A percentile compares a stretch with the other conserved stretches of the same genome.
phyloP scores from a whole-genome alignment of 2,113 vertebrate genomes.

The Oplegnathus fasciatus region DNA sequence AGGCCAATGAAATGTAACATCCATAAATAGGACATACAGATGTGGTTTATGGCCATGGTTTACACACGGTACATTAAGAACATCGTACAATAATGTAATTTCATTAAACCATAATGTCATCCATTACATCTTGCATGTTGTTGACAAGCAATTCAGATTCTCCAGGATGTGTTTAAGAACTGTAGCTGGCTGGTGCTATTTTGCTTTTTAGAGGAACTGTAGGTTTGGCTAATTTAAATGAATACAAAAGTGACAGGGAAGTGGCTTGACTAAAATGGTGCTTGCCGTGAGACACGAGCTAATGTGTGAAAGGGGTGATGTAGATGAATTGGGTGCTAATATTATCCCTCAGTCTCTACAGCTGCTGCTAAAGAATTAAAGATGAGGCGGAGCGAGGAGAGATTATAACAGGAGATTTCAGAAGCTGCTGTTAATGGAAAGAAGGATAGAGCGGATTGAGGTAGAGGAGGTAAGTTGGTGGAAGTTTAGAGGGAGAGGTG shows the following conservation, averaged over 20 bases:
- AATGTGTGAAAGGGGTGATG: slow-evolving; percentile 28
- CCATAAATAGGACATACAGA: background rate
- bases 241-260: slow-evolving; percentile 32
- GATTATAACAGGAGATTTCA: slow-evolving; percentile 42
- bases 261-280: slow-evolving; percentile 26
- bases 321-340: slow-evolving; percentile 62
- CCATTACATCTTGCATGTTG: background rate
- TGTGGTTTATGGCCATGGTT: background rate
- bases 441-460: background rate
- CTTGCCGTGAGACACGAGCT: slow-evolving; percentile 19
- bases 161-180: background rate
- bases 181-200: background rate
- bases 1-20: slow-evolving; percentile 4
- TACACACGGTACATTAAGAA: background rate
- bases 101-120: background rate
- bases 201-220: background rate
- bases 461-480: background rate
- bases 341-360: slow-evolving; percentile 61
- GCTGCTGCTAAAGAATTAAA: slow-evolving; percentile 49
- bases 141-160: background rate
- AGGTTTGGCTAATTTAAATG: slow-evolving; percentile 25
- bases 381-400: slow-evolving; percentile 11
- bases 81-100: background rate
- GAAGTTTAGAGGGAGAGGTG: slow-evolving; percentile 27
- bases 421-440: slow-evolving; percentile 27